Percentiles rank a stretch among this genome's conserved stretches.
phyloP scores from a whole-genome alignment of 2,888 invertebrate species.

The Poecilobothrus nobilitatus region DNA sequence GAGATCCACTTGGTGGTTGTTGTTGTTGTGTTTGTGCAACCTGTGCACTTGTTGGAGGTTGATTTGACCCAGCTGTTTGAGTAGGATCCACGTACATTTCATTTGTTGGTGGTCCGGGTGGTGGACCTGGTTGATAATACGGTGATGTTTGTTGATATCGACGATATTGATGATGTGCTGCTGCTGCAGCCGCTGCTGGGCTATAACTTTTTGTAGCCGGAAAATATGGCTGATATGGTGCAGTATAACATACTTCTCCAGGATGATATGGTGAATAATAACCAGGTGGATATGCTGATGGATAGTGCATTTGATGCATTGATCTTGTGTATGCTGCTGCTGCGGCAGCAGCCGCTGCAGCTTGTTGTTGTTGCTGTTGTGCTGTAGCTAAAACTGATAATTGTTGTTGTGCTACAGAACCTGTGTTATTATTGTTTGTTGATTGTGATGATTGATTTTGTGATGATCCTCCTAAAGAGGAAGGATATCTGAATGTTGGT shows the following conservation, averaged over 20 bases:
- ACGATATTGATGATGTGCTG: slow-evolving; percentile 31
- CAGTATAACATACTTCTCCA: slow-evolving; percentile 45
- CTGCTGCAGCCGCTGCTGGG: slow-evolving; percentile 40
- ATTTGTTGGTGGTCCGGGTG: slow-evolving; percentile 28
- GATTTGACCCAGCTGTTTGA: slow-evolving; percentile 23
- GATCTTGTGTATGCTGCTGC: slow-evolving; percentile 37
- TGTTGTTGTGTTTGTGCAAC: slow-evolving; percentile 24
- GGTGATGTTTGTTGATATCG: slow-evolving; percentile 27
- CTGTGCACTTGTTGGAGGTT: slow-evolving; percentile 12
- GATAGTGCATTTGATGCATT: slow-evolving; percentile 45
- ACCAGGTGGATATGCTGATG: slow-evolving; percentile 43
- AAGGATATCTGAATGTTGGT: slow-evolving; percentile 34
- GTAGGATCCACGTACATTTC: slow-evolving; percentile 39
- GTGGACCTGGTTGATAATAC: slow-evolving; percentile 34
- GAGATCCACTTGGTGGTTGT: slow-evolving; percentile 35
- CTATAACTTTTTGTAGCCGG: slow-evolving; percentile 47
- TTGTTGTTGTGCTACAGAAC: slow-evolving; percentile 32
- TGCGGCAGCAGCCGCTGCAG: slow-evolving; percentile 32
- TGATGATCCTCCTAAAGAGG: slow-evolving; percentile 21
- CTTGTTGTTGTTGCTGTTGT: slow-evolving; percentile 30
- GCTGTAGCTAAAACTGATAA: slow-evolving; percentile 7
- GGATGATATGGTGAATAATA: slow-evolving; percentile 43
- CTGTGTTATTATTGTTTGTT: slow-evolving; percentile 16
- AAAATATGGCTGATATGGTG: slow-evolving; percentile 48
- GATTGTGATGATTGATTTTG: slow-evolving; percentile 10